Conservation (phyloP, 2,113 vertebrate genomes). For the Oostethus manadensis region DNA sequence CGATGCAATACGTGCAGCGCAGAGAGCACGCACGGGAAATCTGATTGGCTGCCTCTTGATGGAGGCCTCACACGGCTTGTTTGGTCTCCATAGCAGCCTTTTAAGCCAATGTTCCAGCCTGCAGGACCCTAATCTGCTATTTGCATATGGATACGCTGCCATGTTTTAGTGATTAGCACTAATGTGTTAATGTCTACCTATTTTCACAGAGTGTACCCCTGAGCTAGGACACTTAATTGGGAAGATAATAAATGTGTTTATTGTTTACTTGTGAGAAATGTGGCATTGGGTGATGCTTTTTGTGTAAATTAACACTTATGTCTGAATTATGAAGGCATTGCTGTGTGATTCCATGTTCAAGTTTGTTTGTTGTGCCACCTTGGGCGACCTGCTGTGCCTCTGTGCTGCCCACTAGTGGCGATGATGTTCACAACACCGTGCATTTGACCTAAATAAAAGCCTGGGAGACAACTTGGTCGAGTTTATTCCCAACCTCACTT, state of each 20-base stretch:
- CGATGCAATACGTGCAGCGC: not conserved
- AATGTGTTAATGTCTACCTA: not conserved
- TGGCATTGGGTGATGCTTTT: too few species aligned
- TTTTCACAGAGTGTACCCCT: not conserved
- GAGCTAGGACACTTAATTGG: not conserved
- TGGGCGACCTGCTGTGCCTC: too few species aligned
- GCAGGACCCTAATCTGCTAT: slow-evolving; percentile 9
- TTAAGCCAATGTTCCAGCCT: slow-evolving; percentile 1
- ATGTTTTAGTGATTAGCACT: not conserved
- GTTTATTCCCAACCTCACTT: too few species aligned
- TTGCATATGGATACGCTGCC: slow-evolving; percentile 11
- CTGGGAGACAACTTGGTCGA: too few species aligned
- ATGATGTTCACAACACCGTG: too few species aligned
- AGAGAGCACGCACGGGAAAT: not conserved
- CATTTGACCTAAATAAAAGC: too few species aligned
- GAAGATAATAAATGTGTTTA: not conserved
- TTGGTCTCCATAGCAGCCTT: slow-evolving; percentile 27
- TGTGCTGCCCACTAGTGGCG: too few species aligned
- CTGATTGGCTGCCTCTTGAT: not conserved
- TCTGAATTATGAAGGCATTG: too few species aligned
- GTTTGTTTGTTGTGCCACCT: too few species aligned
- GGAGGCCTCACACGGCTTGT: not conserved
- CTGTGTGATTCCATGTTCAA: too few species aligned
- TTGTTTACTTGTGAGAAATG: too few species aligned
- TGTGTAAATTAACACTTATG: too few species aligned